These are phyloP conservation scores for Ciconia stormi DNA, from an alignment of 2,113 vertebrate species.

Conservation along the genomic window DNA sequence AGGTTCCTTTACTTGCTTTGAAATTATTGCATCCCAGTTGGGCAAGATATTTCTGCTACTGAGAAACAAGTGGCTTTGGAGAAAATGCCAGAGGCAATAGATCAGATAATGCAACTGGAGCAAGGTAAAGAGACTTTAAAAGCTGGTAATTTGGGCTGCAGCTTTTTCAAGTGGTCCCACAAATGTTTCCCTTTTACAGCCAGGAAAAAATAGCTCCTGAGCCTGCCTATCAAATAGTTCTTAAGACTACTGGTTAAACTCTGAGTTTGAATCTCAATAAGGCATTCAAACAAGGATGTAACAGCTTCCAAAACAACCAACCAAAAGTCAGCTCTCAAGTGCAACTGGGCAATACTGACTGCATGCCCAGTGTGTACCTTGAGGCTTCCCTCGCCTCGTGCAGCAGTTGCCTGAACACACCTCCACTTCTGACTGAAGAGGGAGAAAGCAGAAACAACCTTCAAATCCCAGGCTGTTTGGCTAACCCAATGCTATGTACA, in stretches of 20 bases:
- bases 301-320: background rate
- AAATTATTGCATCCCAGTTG: conserved; percentile 52
- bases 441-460: background rate
- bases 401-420: background rate
- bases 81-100: conserved; percentile 28
- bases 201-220: background rate
- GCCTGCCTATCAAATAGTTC: background rate
- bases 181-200: background rate
- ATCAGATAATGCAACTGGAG: background rate
- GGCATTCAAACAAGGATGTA: background rate
- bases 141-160: background rate
- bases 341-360: background rate
- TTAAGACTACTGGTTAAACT: background rate
- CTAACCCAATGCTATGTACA: background rate
- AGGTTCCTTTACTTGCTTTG: conserved; percentile 43
- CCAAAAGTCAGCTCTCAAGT: background rate
- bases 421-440: background rate
- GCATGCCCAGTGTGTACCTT: accelerated
- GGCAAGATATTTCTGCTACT: conserved; percentile 23
- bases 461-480: background rate
- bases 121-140: background rate
- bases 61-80: conserved; percentile 37
- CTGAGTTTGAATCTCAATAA: background rate
- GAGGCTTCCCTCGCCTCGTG: accelerated
- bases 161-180: background rate